Conservation (phyloP, 1,140 invertebrate species). For the Ptiloglossa arizonensis region DNA sequence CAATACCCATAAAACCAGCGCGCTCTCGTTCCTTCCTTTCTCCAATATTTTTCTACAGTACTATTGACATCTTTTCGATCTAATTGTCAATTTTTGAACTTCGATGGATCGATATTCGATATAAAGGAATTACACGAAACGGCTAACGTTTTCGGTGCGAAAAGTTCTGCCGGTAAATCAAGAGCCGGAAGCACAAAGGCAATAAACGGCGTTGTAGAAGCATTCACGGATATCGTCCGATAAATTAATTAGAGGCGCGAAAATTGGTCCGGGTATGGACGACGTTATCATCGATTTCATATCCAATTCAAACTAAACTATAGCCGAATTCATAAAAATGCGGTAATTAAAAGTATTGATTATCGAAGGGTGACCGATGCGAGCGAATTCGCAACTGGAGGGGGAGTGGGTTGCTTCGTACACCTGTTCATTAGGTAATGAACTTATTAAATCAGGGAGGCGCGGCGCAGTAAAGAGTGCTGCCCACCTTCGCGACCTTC, state of each 20-base stretch:
- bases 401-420: constrained; percentile 51
- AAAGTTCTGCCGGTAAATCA: not conserved
- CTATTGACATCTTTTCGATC: not conserved
- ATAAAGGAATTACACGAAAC: too few species aligned
- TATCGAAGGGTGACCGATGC: constrained; percentile 66
- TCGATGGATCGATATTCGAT: not conserved
- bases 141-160: not conserved
- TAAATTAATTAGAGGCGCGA: constrained; percentile 49
- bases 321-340: constrained; percentile 72
- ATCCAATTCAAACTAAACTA: constrained; percentile 72
- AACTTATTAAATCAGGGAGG: constrained; percentile 79
- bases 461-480: constrained; percentile 57
- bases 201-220: constrained; percentile 16
- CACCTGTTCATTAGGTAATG: constrained; percentile 80
- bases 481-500: constrained; percentile 56
- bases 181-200: not conserved
- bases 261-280: constrained; percentile 45
- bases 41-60: too few species aligned
- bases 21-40: too few species aligned
- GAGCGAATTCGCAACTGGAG: constrained; percentile 15
- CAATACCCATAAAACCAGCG: too few species aligned
- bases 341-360: constrained; percentile 80
- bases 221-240: constrained; percentile 28
- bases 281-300: constrained; percentile 54
- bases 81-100: not conserved